Evolutionary conservation across 2,797 vertebrate species (phyloP), one percentile per base, ranked within the genome.

Genomic region (Prunella strophiata): DNA sequence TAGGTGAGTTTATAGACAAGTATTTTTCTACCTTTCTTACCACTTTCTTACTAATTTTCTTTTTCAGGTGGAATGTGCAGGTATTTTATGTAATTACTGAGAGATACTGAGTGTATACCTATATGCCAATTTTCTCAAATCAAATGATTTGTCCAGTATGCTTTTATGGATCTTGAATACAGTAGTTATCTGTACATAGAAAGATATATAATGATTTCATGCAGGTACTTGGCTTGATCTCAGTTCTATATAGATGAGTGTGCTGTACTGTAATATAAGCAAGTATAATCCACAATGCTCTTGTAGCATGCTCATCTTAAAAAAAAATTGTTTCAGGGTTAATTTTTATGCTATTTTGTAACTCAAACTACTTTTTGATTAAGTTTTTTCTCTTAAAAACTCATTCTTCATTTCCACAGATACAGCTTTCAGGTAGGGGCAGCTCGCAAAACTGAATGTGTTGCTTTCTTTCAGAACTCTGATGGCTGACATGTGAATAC

Each of bases 1-100:
- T 84, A 87, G 96, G 89, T 97, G 88, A 96, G 95, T 97, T 91
- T 68, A 66, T 74, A 78, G 34, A 23, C 22, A 65, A 84, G 68
- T 34, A 55, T 94, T 83, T 27, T 92, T 77, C 59, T 79, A 52
- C n/a, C 16, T 89, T 93, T 15, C 15, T 78, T 68, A 40, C 25
- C 16, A 40, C 3, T 93, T 16, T 79, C 36, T 85, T 72, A 48
- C 23, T 85, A 1, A 63, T 23, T 87, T 91, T 75, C 29, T 71
- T 87, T 94, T 88, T 62, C 76, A 84, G 48, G 18, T 62, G 36
- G 38, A 67, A 34, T 26, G 6, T 74, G 26, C 57, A 75, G n/a
- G 13, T 63, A 47, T 62, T 91, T 63, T 72, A 59, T 62, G 30
- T 54, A 86, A 52, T 62, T 81, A 45, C 15, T 80, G 42, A 63